Conservation (phyloP, 2,113 vertebrate species). For the Odontesthes bonariensis region DNA sequence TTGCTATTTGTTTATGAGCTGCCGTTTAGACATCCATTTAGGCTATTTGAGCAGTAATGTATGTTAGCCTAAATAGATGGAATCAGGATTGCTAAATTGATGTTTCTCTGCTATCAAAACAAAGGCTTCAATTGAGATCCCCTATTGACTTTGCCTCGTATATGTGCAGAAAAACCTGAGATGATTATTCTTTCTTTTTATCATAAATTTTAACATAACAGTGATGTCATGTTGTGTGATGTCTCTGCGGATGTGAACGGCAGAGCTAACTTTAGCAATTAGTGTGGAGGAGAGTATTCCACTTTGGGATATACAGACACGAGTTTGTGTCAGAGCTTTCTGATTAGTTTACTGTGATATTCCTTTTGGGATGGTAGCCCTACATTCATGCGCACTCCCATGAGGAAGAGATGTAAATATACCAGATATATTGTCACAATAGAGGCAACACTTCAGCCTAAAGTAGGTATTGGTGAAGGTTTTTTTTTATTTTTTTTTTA, state of each 20-base stretch:
- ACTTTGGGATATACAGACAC: slow-evolving; percentile 54
- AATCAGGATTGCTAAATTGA: slow-evolving; percentile 64
- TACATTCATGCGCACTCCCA: slow-evolving; percentile 66
- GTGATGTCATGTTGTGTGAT: slow-evolving; percentile 35
- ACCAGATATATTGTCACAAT: slow-evolving; percentile 73
- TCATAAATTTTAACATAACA: slow-evolving; percentile 62
- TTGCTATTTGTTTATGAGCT: slow-evolving; percentile 81
- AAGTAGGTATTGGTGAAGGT: slow-evolving; percentile 52
- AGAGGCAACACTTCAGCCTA: slow-evolving; percentile 72
- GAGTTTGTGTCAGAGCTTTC: slow-evolving; percentile 68
- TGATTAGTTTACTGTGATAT: slow-evolving; percentile 72
- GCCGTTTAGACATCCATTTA: slow-evolving; percentile 77
- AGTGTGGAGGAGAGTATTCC: slow-evolving; percentile 57
- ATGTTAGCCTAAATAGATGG: slow-evolving; percentile 73
- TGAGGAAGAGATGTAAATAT: slow-evolving; percentile 80
- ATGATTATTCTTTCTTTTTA: slow-evolving; percentile 28
- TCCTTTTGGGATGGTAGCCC: slow-evolving; percentile 63
- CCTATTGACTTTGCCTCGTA: slow-evolving; percentile 43
- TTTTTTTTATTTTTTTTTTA: slow-evolving; percentile 27
- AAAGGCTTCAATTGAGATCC: slow-evolving; percentile 53
- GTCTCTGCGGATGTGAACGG: slow-evolving; percentile 64
- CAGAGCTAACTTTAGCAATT: slow-evolving; percentile 66
- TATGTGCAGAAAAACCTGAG: slow-evolving; percentile 27
- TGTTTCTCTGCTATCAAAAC: slow-evolving; percentile 67
- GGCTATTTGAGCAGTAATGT: slow-evolving; percentile 78